These are phyloP conservation scores for Zootoca vivipara DNA, from an alignment of 2,113 vertebrate genomes.

Conservation along the genomic window DNA sequence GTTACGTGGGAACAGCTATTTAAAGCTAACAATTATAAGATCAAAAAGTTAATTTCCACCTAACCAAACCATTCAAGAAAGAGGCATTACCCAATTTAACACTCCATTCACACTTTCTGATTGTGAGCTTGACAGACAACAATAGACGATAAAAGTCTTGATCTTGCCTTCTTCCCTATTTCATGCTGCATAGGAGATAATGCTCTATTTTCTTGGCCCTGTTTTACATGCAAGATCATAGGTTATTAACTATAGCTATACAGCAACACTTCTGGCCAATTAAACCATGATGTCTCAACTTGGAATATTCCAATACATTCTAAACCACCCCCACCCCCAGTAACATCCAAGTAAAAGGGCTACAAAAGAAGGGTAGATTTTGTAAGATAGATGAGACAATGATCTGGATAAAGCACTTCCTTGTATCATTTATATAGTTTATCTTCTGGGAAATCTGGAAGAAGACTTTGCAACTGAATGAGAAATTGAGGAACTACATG, in stretches of 20 bases:
- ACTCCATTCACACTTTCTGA: not conserved
- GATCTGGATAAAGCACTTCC: no score
- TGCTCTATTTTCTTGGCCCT: not conserved
- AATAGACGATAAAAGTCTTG: not conserved
- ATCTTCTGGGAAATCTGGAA: no score
- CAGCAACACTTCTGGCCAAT: not conserved
- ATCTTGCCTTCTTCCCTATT: not conserved
- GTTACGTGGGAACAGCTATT: not conserved
- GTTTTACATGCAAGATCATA: not conserved
- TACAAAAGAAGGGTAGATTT: no score
- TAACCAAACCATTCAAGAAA: not conserved
- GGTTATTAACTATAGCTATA: not conserved
- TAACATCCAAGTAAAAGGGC: no score
- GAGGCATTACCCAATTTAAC: not conserved
- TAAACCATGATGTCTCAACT: not conserved
- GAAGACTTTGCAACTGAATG: no score
- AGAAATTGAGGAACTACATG: no score
- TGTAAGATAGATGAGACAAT: no score
- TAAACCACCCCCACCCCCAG: no score
- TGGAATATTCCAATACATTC: not conserved
- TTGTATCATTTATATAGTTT: no score
- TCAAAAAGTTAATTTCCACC: not conserved
- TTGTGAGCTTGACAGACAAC: not conserved
- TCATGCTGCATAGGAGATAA: not conserved
- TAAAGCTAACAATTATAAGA: not conserved